phyloP scores from a whole-genome alignment of 2,113 vertebrate species.

The Synchiropus splendidus region DNA sequence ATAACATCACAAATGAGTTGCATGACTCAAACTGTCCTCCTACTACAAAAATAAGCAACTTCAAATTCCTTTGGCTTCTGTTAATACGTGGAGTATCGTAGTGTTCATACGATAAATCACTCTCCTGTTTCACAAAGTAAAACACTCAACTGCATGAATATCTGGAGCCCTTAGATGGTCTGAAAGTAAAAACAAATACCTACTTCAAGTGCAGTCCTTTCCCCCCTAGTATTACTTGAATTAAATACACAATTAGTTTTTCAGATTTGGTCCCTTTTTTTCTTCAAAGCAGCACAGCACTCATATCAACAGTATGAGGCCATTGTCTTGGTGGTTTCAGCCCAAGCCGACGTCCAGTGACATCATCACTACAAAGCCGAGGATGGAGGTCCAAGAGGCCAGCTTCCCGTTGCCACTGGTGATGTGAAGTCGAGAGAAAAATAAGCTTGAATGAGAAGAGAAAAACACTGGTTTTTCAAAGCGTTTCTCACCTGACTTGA shows the following conservation, averaged over 20 bases:
- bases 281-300: constrained; percentile 15
- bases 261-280: constrained; percentile 37
- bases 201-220: background rate
- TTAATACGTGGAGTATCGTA: background rate
- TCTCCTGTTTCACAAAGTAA: background rate
- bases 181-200: background rate
- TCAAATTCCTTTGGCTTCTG: background rate
- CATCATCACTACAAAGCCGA: constrained; percentile 98
- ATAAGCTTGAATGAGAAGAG: background rate
- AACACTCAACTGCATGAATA: background rate
- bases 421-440: background rate
- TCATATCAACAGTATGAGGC: constrained; percentile 3
- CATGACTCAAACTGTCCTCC: too few species aligned
- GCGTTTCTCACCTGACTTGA: constrained; percentile 77
- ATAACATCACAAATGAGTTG: too few species aligned
- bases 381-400: constrained; percentile 86
- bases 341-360: constrained; percentile 90
- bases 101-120: background rate
- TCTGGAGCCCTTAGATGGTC: background rate
- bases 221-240: constrained; percentile 19
- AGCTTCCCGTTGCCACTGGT: constrained; percentile 87
- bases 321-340: constrained; percentile 46
- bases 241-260: too few species aligned
- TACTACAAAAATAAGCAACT: too few species aligned
- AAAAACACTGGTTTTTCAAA: background rate